These are phyloP conservation scores for Keiferia lycopersicella DNA, from an alignment of 2,888 invertebrate species.

Conservation along the genomic window DNA sequence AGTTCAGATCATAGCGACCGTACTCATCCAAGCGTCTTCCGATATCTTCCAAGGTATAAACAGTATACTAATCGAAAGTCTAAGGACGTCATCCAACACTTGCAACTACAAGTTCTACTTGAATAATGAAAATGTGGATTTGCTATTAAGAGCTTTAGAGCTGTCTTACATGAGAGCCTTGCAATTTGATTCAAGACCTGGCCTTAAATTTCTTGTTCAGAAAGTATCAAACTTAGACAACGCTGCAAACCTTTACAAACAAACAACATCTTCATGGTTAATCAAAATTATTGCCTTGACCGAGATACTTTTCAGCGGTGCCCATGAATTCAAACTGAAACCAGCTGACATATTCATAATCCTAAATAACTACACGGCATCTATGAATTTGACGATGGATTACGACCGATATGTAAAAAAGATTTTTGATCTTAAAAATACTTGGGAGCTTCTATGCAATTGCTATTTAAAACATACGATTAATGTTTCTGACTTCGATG, in stretches of 20 bases:
- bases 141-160: conserved; percentile 89
- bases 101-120: conserved; percentile 76
- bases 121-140: conserved; percentile 83
- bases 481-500: conserved; percentile 67
- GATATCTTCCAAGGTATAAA: conserved; percentile 84
- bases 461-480: conserved; percentile 77
- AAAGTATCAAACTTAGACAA: conserved; percentile 93
- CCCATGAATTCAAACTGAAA: conserved; percentile 83
- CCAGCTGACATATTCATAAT: conserved; percentile 83
- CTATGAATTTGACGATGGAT: conserved; percentile 77
- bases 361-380: conserved; percentile 80
- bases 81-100: conserved; percentile 68
- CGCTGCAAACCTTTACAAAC: conserved; percentile 95
- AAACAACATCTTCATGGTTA: conserved; percentile 95
- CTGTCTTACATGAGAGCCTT: conserved; percentile 90
- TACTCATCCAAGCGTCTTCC: conserved; percentile 88
- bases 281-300: conserved; percentile 93
- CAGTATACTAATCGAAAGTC: conserved; percentile 80
- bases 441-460: conserved; percentile 83
- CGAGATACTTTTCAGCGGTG: conserved; percentile 90
- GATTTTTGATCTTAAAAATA: conserved; percentile 82
- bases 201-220: conserved; percentile 95
- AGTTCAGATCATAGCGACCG: conserved; percentile 93
- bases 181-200: conserved; percentile 94
- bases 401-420: conserved; percentile 82